These are phyloP conservation scores for Tigriopus californicus DNA, from an alignment of 2,888 invertebrate genomes.

Conservation along the genomic window DNA sequence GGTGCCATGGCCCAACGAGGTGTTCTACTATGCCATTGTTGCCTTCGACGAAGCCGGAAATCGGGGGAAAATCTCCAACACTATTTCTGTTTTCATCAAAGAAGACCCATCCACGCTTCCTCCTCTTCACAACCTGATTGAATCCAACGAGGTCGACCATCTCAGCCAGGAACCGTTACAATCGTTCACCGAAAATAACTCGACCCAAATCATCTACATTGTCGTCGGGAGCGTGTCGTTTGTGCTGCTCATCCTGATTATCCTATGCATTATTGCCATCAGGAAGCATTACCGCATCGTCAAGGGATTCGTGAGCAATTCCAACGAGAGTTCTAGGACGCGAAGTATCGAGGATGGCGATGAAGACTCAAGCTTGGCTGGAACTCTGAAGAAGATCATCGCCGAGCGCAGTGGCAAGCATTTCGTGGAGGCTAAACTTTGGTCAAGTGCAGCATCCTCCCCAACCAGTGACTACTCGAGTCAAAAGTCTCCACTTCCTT, in stretches of 20 bases:
- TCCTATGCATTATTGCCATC: neutral
- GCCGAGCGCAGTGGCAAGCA: neutral
- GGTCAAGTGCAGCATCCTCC: neutral
- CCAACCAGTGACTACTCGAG: neutral
- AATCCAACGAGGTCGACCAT: neutral
- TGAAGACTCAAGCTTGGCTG: neutral
- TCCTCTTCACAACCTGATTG: neutral
- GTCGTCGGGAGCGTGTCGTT: neutral
- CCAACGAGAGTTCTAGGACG: no score
- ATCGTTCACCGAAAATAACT: neutral
- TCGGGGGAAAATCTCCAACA: slow-evolving; percentile 24
- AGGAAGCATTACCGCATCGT: no score
- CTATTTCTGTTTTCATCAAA: slow-evolving; percentile 23
- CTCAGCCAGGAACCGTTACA: neutral
- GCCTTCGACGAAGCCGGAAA: slow-evolving; percentile 23
- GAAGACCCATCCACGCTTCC: slow-evolving; percentile 20
- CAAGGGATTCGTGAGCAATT: no score
- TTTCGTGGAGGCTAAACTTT: neutral
- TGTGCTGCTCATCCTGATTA: neutral
- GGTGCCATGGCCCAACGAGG: slow-evolving; percentile 23
- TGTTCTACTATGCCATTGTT: slow-evolving; percentile 24
- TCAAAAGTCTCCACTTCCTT: neutral
- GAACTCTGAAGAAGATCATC: slow-evolving; percentile 5
- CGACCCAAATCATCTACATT: neutral
- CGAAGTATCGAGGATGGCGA: no score